Evolutionary conservation across 2,888 invertebrate genomes (phyloP).

Genomic region (Anagyrus pseudococci): DNA sequence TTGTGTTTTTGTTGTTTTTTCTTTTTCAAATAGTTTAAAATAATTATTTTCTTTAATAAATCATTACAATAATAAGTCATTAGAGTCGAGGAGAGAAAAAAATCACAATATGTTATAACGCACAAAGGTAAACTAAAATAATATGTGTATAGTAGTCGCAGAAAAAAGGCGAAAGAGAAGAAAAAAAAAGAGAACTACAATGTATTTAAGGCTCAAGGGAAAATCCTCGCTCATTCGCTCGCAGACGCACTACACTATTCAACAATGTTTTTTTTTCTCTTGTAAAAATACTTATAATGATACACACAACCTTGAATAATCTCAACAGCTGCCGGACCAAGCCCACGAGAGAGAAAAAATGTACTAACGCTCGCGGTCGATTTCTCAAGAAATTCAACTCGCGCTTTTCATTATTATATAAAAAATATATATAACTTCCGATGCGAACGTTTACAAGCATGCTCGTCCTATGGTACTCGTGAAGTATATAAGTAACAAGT

Average conservation of each 20-base stretch:
- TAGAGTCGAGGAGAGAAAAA: neutral
- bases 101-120: neutral
- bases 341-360: constrained; percentile 42
- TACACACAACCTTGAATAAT: constrained; percentile 63
- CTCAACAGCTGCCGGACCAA: constrained; percentile 61
- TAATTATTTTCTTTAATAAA: neutral
- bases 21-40: neutral
- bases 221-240: constrained; percentile 32
- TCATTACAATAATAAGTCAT: neutral
- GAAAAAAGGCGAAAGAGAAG: constrained; percentile 4
- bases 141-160: no score
- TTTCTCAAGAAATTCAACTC: neutral
- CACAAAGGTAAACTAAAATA: neutral
- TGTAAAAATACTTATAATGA: constrained; percentile 59
- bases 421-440: neutral
- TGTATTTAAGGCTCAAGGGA: constrained; percentile 4
- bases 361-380: neutral
- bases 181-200: constrained; percentile 24
- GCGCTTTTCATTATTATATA: neutral
- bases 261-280: constrained; percentile 51
- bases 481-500: no score
- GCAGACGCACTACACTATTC: constrained; percentile 52
- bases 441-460: neutral
- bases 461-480: no score
- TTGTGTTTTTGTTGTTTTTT: no score